These are phyloP conservation scores for Heteractis magnifica DNA, from an alignment of 92 coral and sea anemone genomes.

Conservation along the genomic window DNA sequence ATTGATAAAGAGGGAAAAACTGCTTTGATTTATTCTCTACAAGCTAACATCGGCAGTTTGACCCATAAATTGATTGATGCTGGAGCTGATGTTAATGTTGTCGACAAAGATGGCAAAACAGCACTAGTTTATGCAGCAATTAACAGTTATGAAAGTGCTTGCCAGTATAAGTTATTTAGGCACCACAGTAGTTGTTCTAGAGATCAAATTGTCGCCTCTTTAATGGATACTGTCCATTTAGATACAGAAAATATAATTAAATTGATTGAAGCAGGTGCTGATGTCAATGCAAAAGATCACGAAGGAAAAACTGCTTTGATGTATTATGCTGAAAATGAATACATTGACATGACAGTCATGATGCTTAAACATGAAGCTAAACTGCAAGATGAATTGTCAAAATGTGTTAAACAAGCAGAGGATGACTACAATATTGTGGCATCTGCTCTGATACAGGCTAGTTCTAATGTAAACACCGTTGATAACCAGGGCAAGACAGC, in stretches of 20 bases:
- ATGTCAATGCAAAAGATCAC: not conserved
- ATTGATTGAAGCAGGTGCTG: not conserved
- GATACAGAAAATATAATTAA: not conserved
- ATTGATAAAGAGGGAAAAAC: conserved; percentile 15
- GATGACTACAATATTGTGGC: no score
- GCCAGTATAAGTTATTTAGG: not conserved
- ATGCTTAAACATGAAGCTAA: no score
- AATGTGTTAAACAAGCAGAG: no score
- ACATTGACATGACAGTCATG: no score
- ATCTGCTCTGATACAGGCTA: not conserved
- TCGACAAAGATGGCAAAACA: conserved; percentile 1
- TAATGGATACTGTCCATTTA: not conserved
- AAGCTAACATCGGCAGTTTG: not conserved
- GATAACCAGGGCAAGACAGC: not conserved
- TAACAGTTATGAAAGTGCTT: not conserved
- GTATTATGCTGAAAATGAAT: no score
- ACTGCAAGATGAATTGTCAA: no score
- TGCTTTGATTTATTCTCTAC: conserved; percentile 20
- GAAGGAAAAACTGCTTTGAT: not conserved
- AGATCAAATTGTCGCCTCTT: not conserved
- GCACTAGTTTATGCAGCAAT: not conserved
- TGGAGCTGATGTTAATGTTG: conserved; percentile 3
- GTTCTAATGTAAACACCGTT: not conserved
- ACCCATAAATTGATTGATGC: not conserved
- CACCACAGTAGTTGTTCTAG: not conserved